phyloP scores from a whole-genome alignment of 2,888 invertebrate species.

The Amitus sp. region DNA sequence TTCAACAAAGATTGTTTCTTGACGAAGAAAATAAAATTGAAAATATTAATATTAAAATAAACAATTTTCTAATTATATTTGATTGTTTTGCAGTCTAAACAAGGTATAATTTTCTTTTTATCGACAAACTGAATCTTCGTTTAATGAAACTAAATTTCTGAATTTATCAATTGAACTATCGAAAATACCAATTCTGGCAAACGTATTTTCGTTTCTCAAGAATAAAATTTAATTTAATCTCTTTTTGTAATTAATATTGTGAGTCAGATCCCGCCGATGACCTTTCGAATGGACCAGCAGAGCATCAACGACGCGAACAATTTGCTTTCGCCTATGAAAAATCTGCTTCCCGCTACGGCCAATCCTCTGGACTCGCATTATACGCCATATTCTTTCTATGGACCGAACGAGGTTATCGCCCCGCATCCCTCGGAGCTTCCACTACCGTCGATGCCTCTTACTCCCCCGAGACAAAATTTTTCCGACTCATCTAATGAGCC shows the following conservation, averaged over 20 bases:
- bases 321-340: slow-evolving; percentile 59
- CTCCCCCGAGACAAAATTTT: slow-evolving; percentile 55
- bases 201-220: background rate
- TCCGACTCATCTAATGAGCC: slow-evolving; percentile 43
- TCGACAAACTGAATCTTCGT: too few relatives aligned
- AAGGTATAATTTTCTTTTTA: too few relatives aligned
- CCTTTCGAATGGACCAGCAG: slow-evolving; percentile 54
- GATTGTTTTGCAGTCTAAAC: too few relatives aligned
- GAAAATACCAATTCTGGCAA: background rate
- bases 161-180: too few relatives aligned
- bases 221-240: slow-evolving; percentile 3
- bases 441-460: slow-evolving; percentile 57
- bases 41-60: too few relatives aligned
- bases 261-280: slow-evolving; percentile 55
- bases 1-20: too few relatives aligned
- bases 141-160: too few relatives aligned
- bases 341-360: slow-evolving; percentile 56
- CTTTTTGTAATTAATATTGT: too few relatives aligned
- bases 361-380: slow-evolving; percentile 59
- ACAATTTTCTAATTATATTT: too few relatives aligned
- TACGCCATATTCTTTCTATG: slow-evolving; percentile 53
- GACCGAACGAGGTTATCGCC: slow-evolving; percentile 49
- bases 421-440: slow-evolving; percentile 63
- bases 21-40: too few relatives aligned
- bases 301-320: slow-evolving; percentile 46